Conservation (phyloP, 1,140 invertebrate species). For the Drosophila nasuta region DNA sequence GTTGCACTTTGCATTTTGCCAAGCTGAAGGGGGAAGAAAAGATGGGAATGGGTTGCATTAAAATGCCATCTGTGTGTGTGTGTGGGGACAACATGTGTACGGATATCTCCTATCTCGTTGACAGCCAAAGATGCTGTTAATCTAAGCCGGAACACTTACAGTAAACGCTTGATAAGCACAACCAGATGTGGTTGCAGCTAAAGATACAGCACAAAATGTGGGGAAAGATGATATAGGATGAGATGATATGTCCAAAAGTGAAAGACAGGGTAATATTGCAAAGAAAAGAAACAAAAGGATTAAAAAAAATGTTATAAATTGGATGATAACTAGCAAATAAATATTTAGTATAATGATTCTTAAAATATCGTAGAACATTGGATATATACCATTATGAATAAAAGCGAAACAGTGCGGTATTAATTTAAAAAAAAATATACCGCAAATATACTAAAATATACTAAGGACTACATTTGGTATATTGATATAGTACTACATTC, state of each 20-base stretch:
- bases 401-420: no score
- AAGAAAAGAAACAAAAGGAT: background rate
- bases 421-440: no score
- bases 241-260: background rate
- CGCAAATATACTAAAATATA: no score
- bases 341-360: no score
- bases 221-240: background rate
- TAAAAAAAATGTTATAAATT: no score
- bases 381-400: no score
- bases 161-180: conserved; percentile 10
- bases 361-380: no score
- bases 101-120: background rate
- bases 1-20: conserved; percentile 38
- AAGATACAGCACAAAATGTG: background rate
- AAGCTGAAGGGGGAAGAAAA: background rate
- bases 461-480: no score
- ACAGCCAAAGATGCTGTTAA: conserved; percentile 39
- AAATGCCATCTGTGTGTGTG: conserved; percentile 29
- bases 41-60: conserved; percentile 28
- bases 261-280: background rate
- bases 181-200: background rate
- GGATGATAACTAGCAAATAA: no score
- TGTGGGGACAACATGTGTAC: conserved; percentile 1
- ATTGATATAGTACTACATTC: no score
- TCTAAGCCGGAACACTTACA: conserved; percentile 29